Conservation (phyloP, 2,113 vertebrate species). For the Diphyllodes magnificus region DNA sequence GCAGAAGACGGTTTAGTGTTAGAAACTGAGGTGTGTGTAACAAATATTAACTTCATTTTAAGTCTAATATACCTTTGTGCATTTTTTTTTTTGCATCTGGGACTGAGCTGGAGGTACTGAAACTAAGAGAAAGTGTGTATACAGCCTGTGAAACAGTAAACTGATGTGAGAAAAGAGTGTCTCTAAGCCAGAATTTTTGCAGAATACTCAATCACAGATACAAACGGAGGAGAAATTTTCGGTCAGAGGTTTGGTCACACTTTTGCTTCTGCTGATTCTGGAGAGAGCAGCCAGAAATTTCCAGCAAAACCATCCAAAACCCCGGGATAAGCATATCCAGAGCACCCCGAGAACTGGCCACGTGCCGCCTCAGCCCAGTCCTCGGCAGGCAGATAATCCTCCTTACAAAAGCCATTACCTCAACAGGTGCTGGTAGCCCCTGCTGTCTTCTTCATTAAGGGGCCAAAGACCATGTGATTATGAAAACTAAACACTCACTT, state of each 20-base stretch:
- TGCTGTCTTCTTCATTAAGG: background rate
- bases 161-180: background rate
- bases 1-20: background rate
- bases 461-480: conserved; percentile 13
- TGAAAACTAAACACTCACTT: conserved; percentile 22
- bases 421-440: conserved; percentile 18
- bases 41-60: background rate
- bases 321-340: background rate
- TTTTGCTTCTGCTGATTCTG: background rate
- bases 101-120: background rate
- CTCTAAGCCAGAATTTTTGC: background rate
- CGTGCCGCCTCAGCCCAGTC: background rate
- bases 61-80: background rate
- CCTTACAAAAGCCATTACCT: background rate
- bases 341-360: background rate
- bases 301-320: background rate
- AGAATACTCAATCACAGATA: background rate
- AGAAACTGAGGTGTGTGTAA: background rate
- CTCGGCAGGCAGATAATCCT: background rate
- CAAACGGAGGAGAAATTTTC: background rate
- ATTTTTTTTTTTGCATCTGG: background rate
- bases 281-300: background rate
- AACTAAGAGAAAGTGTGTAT: background rate
- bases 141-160: background rate
- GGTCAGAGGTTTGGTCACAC: background rate